Evolutionary conservation across 2,797 vertebrate genomes (phyloP), one percentile per base, ranked within the genome.

Genomic region (Luscinia megarhynchos): DNA sequence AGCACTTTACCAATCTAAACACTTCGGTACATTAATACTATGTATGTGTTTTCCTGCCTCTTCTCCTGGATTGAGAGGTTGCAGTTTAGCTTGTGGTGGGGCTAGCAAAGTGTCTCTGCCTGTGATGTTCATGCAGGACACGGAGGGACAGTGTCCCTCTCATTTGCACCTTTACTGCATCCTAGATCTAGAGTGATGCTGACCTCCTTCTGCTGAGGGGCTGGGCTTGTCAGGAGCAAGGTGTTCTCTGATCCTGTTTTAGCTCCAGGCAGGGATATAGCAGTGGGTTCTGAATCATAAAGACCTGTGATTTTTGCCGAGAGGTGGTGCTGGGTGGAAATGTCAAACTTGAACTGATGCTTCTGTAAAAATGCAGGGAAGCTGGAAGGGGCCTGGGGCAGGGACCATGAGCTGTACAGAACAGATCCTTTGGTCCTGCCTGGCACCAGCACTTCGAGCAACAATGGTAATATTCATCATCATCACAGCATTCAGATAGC

Each of bases 391-490:
- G 9, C 36, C 48, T 48, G 19, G 26, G 34, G 63, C 10, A 86
- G 54, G 51, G 83, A 86, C 57, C 4, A 1, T 19, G 48, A 91
- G 43, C 78, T 90, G 34, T 41, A 81, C 41, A 84, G 93, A 96
- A 38, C 67, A 84, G 90, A 94, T 69, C 70, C 55, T 90, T 94
- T 84, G 93, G 88, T 81, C 63, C 77, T 72, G 73, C 87, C 70
- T 90, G 93, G 88, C 72, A 11, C 34, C 59, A 72, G 91, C 66
- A 82, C 23, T 90, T 76, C 24, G 30, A 90, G 63, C 85, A 91
- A 96, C 94, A 96, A 94, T 94, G 90, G 95, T 69, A 95, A 96
- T 95, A 96, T 95, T 96, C 93, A 93, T 94, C 91, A 68, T 77
- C 91, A 93, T 91, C 77, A 69, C 43, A 87, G 80, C 55, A 62